Conservation (phyloP, 2,888 invertebrate genomes). For the Amiota mariae region DNA sequence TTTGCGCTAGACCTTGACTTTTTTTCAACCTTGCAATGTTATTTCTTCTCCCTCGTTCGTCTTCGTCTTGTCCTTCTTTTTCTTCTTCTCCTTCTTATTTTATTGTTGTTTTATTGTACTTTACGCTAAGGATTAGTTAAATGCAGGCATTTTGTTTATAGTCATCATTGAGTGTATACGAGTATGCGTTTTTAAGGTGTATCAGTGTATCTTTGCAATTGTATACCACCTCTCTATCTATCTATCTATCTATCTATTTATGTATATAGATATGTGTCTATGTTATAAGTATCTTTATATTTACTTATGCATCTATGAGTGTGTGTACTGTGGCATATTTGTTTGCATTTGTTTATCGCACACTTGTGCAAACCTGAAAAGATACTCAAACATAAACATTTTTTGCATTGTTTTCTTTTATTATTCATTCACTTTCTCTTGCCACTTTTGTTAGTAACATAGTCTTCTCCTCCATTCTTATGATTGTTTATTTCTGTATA, state of each 20-base stretch:
- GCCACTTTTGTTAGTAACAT: conserved; percentile 17
- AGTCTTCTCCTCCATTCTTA: conserved; percentile 44
- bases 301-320: not conserved
- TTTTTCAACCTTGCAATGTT: not conserved
- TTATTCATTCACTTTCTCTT: not conserved
- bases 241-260: no score
- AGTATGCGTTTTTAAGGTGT: not conserved
- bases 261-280: no score
- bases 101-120: conserved; percentile 54
- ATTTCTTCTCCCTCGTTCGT: no score
- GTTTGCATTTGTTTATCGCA: conserved; percentile 4
- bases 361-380: conserved; percentile 14
- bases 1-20: conserved; percentile 26
- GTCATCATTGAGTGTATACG: not conserved
- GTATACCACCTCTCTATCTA: no score
- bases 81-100: conserved; percentile 34
- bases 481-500: conserved; percentile 52
- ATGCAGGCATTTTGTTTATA: conserved; percentile 43
- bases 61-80: not conserved
- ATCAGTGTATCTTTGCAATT: not conserved
- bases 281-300: no score
- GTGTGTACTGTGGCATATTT: conserved; percentile 44
- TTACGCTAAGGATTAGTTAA: conserved; percentile 60
- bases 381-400: conserved; percentile 7
- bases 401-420: not conserved